phyloP scores from a whole-genome alignment of 2,888 invertebrate species.

The Drosophila nigricruria region DNA sequence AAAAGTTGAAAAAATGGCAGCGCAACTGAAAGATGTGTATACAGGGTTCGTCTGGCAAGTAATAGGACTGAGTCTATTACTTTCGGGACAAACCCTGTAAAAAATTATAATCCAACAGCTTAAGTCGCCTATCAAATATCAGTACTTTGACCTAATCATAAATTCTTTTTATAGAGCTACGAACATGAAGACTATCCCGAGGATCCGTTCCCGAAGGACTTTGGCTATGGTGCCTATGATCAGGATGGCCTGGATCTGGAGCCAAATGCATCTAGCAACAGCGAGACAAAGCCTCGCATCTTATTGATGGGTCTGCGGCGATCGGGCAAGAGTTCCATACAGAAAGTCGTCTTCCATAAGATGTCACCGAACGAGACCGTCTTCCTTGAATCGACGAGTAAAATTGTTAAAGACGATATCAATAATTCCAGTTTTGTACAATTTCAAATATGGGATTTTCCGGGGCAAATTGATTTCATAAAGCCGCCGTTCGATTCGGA shows the following conservation, averaged over 20 bases:
- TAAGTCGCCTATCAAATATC: not conserved
- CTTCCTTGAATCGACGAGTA: slow-evolving; percentile 98
- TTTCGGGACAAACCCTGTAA: too few relatives aligned
- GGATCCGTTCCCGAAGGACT: slow-evolving; percentile 94
- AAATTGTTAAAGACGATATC: slow-evolving; percentile 99
- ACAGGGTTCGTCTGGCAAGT: too few relatives aligned
- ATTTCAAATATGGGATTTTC: slow-evolving; percentile 99
- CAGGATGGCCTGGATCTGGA: slow-evolving; percentile 87
- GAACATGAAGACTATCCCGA: slow-evolving; percentile 87
- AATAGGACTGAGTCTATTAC: too few relatives aligned
- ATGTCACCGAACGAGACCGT: slow-evolving; percentile 99
- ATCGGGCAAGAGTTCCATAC: slow-evolving; percentile 99
- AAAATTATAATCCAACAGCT: not conserved
- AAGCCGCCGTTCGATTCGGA: slow-evolving; percentile 98
- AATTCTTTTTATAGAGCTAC: slow-evolving; percentile 85
- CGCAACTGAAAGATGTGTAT: not conserved
- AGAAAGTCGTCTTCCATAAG: slow-evolving; percentile 99
- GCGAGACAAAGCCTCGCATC: slow-evolving; percentile 93
- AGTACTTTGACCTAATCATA: not conserved
- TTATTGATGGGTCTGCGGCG: slow-evolving; percentile 97
- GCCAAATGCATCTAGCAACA: slow-evolving; percentile 73
- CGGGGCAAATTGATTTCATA: slow-evolving; percentile 99
- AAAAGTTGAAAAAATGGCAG: not conserved
- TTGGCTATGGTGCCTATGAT: slow-evolving; percentile 95
- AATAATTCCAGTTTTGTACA: slow-evolving; percentile 98